Evolutionary conservation across 2,113 vertebrate genomes (phyloP).

Genomic region (Oncorhynchus kisutch): DNA sequence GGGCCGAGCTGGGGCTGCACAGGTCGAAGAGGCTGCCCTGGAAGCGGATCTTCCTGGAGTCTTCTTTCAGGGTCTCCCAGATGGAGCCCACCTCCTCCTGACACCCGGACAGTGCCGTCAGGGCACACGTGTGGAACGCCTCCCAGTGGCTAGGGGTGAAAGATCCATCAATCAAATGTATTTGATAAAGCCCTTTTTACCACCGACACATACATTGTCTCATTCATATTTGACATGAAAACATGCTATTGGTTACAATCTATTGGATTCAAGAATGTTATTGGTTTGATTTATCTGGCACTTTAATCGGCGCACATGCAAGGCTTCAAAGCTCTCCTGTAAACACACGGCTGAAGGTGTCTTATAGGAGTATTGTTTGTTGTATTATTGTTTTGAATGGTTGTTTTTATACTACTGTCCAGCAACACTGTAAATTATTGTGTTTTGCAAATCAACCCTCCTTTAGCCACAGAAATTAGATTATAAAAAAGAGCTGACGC

Average conservation of each 20-base stretch:
- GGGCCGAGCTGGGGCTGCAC: slow-evolving; percentile 64
- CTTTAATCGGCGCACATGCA: not conserved
- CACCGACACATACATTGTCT: not conserved
- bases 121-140: slow-evolving; percentile 74
- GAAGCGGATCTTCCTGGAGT: slow-evolving; percentile 75
- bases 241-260: not conserved
- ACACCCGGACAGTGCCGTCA: slow-evolving; percentile 66
- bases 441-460: not conserved
- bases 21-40: slow-evolving; percentile 77
- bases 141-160: slow-evolving; percentile 75
- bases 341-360: too few species aligned
- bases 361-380: not conserved
- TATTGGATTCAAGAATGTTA: not conserved
- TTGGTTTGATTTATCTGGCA: not conserved
- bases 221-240: not conserved
- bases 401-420: not conserved
- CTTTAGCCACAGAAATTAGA: not conserved
- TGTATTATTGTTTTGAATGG: not conserved
- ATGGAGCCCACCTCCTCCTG: slow-evolving; percentile 72
- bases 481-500: not conserved
- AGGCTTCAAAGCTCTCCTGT: not conserved
- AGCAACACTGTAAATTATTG: not conserved
- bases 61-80: slow-evolving; percentile 76
- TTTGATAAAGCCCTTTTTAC: not conserved
- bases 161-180: slow-evolving; percentile 40